These are phyloP conservation scores for Cryptomyrus ogoouensis DNA, from an alignment of 2,113 vertebrate genomes.

Conservation along the genomic window DNA sequence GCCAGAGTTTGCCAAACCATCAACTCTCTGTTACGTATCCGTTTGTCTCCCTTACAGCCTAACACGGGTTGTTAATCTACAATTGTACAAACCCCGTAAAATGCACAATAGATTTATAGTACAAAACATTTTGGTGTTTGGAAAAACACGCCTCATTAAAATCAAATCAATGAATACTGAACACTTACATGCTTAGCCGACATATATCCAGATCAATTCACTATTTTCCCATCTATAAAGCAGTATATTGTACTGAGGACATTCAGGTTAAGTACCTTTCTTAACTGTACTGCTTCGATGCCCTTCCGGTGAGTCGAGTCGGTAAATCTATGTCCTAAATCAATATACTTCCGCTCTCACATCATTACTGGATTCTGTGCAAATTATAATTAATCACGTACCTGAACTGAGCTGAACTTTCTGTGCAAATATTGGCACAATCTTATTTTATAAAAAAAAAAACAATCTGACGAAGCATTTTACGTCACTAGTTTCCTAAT, in stretches of 20 bases:
- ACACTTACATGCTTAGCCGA: not conserved
- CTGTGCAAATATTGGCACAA: not conserved
- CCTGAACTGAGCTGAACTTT: not conserved
- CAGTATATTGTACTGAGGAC: not conserved
- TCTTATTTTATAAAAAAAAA: not conserved
- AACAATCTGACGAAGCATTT: not conserved
- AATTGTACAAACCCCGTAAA: not conserved
- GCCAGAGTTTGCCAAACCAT: not conserved
- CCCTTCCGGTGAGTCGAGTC: not conserved
- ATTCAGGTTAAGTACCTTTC: not conserved
- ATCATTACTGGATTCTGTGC: conserved; percentile 2
- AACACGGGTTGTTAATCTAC: not conserved
- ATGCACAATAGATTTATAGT: not conserved
- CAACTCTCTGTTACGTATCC: not conserved
- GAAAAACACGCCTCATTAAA: not conserved
- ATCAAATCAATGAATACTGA: not conserved
- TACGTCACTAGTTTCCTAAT: not conserved
- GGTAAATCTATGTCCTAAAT: conserved; percentile 8
- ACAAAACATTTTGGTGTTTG: not conserved
- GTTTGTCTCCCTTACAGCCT: not conserved
- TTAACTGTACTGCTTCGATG: not conserved
- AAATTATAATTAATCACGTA: not conserved
- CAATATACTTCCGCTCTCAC: not conserved
- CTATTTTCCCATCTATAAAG: not conserved
- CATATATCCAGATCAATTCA: not conserved